Percentiles rank a stretch among this genome's conserved stretches.
These are phyloP conservation scores for Brevimyrus niger DNA, from an alignment of 2,113 vertebrate genomes.

Conservation along the genomic window DNA sequence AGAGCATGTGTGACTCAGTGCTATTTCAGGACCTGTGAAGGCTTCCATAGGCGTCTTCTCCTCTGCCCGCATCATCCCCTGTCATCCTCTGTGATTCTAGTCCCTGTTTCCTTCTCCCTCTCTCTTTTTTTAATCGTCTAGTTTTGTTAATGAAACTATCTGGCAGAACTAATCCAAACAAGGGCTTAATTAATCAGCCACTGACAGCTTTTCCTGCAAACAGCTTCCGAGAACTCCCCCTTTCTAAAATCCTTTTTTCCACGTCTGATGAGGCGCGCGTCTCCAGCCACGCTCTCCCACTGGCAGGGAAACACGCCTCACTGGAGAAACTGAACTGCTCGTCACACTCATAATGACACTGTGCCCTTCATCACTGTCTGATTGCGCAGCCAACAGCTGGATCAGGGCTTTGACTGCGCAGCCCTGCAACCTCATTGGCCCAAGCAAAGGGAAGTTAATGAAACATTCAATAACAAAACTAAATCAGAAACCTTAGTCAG, in stretches of 20 bases:
- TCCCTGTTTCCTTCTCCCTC: not conserved
- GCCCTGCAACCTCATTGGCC: not conserved
- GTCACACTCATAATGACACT: not conserved
- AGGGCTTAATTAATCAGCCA: slow-evolving; percentile 72
- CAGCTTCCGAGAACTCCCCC: slow-evolving; percentile 65
- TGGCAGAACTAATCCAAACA: slow-evolving; percentile 76
- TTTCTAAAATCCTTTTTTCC: slow-evolving; percentile 46
- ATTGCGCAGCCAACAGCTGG: too few relatives aligned
- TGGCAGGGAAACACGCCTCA: too few relatives aligned
- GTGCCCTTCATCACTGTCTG: not conserved
- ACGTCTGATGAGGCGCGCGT: slow-evolving; percentile 39
- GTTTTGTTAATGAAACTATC: slow-evolving; percentile 68
- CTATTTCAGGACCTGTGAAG: slow-evolving; percentile 12
- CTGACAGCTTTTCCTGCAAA: slow-evolving; percentile 62
- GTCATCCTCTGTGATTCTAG: slow-evolving; percentile 21
- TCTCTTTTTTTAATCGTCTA: slow-evolving; percentile 40
- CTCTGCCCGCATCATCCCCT: not conserved
- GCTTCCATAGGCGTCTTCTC: not conserved
- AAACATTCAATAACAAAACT: not conserved
- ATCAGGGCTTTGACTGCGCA: not conserved
- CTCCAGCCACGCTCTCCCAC: not conserved
- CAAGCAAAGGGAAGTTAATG: not conserved
- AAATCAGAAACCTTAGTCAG: not conserved
- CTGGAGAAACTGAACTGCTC: not conserved
- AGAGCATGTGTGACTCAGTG: not conserved